These are phyloP conservation scores for Myotis brandtii DNA, from an alignment of 2,113 vertebrate genomes.

Conservation along the genomic window DNA sequence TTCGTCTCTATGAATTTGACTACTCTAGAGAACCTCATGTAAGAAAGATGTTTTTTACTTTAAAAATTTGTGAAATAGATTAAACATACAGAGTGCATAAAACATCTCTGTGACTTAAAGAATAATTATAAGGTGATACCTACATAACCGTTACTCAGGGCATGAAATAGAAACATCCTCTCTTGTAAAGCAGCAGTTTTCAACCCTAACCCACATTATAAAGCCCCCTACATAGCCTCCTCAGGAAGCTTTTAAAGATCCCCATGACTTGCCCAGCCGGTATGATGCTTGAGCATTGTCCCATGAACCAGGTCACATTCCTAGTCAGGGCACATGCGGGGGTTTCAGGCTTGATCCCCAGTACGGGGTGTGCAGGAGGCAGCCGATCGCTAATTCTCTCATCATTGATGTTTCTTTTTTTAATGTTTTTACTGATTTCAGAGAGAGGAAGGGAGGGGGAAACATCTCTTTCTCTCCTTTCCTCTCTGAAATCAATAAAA, in stretches of 20 bases:
- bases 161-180: neutral
- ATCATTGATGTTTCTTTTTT: no score
- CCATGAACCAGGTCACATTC: no score
- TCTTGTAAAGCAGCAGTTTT: neutral
- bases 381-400: no score
- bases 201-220: neutral
- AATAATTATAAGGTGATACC: neutral
- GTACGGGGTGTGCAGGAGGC: no score
- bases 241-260: neutral
- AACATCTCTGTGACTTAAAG: constrained; percentile 21
- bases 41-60: neutral
- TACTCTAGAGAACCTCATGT: neutral
- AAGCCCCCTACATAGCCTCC: fast-evolving
- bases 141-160: neutral
- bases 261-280: no score
- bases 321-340: no score
- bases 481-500: no score
- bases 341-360: no score
- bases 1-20: neutral
- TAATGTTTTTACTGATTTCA: no score
- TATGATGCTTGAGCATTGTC: no score
- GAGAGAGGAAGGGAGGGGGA: no score
- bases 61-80: neutral
- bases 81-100: neutral
- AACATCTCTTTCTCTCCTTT: no score